Percentiles rank a stretch among this genome's conserved stretches.
Conservation (phyloP, 2,888 invertebrate species). For the Aricia artaxerxes region DNA sequence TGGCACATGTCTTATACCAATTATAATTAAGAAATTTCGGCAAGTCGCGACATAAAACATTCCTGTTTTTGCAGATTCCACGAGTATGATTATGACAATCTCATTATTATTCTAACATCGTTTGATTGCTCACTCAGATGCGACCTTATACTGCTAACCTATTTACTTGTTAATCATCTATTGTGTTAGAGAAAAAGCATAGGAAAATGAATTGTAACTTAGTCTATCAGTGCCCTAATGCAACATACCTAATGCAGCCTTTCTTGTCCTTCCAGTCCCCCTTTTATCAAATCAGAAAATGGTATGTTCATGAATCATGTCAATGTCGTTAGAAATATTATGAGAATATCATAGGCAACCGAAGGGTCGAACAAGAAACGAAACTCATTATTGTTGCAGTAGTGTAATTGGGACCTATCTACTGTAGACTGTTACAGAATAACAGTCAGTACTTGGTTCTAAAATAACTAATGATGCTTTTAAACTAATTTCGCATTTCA, state of each 20-base stretch:
- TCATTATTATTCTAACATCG: neutral
- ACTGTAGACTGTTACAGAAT: neutral
- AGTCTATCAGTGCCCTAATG: neutral
- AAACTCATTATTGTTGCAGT: neutral
- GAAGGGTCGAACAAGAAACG: no score
- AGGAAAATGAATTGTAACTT: no score
- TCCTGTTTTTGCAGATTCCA: neutral
- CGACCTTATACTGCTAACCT: slow-evolving; percentile 1
- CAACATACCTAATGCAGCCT: neutral
- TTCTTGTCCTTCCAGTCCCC: no score
- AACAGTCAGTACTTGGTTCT: neutral
- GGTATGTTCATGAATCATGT: no score
- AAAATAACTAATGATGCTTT: neutral
- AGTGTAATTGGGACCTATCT: no score
- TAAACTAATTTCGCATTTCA: slow-evolving; percentile 48
- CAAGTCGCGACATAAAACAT: neutral
- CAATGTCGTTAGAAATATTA: no score
- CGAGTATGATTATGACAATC: slow-evolving; percentile 7
- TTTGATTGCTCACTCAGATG: neutral
- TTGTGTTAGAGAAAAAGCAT: neutral
- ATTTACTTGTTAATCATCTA: neutral
- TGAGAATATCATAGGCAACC: no score
- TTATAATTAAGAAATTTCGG: no score
- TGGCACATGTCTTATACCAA: no score
- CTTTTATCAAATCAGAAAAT: no score